Percentiles rank a stretch among this genome's conserved stretches.
These are phyloP conservation scores for Xiphorhynchus erythropygius DNA, from an alignment of 2,797 vertebrate species.

Conservation along the genomic window DNA sequence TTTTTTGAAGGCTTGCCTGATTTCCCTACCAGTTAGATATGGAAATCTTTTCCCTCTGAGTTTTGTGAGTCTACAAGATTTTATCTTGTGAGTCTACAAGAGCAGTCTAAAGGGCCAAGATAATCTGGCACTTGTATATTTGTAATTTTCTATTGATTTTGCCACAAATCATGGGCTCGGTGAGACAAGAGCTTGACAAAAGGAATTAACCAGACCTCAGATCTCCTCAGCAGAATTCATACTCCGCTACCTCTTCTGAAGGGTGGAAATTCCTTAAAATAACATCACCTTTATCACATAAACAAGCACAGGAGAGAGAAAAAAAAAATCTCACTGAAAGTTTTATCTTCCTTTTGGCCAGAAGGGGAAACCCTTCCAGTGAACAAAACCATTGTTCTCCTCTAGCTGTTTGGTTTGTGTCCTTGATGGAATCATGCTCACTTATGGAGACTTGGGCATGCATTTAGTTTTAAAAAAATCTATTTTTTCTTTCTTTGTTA, in stretches of 20 bases:
- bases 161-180: neutral
- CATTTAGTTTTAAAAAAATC: neutral
- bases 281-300: neutral
- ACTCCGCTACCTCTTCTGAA: neutral
- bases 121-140: neutral
- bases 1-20: neutral
- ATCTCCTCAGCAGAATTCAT: neutral
- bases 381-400: neutral
- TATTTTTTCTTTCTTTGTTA: neutral
- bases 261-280: constrained; percentile 5
- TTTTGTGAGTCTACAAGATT: neutral
- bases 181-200: neutral
- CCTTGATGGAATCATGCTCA: neutral
- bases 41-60: neutral
- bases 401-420: neutral
- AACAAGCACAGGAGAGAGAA: neutral
- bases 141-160: neutral
- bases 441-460: neutral
- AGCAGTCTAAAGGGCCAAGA: neutral
- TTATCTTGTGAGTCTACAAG: neutral
- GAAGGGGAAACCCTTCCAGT: neutral
- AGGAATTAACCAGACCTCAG: neutral
- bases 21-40: neutral
- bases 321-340: neutral
- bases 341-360: neutral